Base-by-base conservation (phyloP, 2,888 invertebrate genomes). In the Drosophila peninsularis region DNA sequence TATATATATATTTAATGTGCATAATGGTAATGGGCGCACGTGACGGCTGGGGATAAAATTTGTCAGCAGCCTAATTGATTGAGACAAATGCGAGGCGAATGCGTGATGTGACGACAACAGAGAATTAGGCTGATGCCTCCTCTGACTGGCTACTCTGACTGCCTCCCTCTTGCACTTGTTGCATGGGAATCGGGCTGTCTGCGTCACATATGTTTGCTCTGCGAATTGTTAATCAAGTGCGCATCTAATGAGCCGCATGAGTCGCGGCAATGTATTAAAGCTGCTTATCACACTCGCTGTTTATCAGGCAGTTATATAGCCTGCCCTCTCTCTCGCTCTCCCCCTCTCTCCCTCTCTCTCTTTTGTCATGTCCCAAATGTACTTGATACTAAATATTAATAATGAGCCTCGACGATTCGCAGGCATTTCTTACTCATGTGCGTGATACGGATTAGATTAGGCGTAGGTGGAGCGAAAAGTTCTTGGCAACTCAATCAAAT, bases 321-420 rank as follows among this genome's bases (percentile, higher is more conserved):
- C 52, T 17, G 17, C 19, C 14, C 13, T 21, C 42, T 7, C 21
- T 42, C 14, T 21, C 42, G 13, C 1, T 42, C 41, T 13, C 42
- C 10, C 39, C 10, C 17, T 17, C 10, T 9, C 5, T 21, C 7
- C 21, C 30, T 27, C 3, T 4, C 5, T 14, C 30, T 10, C 24
- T 24, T 5, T 24, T 24, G 24, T 24, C 24, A 24, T 24, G 24
- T 24, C 50, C 10, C 27, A 27, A 10, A 24, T 21, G 41, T 47
- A 63, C 47, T 70, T 66, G 61, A 56, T 58, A 75, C 67, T 75
- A 55, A 67, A 83, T 86, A 66, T 78, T 86, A 75, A 75, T 78
- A 84, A 83, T 75, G 55, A 70, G 57, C 58, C 62, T 45, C 62
- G 42, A 52, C 58, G 14, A 27, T 41, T 49, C 17, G 7, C 11